These are phyloP conservation scores for Heteromurus nitidus DNA, from an alignment of 2,888 invertebrate species.

Conservation along the genomic window DNA sequence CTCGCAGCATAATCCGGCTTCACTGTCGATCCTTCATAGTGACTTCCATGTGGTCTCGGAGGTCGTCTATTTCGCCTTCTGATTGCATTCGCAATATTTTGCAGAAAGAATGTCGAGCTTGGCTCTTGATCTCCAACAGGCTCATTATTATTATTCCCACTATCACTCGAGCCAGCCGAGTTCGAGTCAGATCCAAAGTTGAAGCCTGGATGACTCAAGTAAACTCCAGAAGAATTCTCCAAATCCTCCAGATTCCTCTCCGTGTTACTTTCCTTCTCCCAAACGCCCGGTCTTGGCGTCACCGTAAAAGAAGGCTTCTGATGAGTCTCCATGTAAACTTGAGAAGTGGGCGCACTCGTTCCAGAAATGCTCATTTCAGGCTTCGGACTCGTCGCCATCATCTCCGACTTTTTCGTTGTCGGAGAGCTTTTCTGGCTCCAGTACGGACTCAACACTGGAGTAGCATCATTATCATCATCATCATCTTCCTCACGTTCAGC, in stretches of 20 bases:
- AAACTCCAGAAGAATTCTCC: background rate
- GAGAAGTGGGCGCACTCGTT: conserved; percentile 19
- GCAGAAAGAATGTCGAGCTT: conserved; percentile 16
- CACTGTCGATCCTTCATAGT: conserved; percentile 18
- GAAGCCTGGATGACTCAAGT: conserved; percentile 31
- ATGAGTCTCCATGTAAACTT: background rate
- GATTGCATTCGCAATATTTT: conserved; percentile 21
- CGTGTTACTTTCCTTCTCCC: background rate
- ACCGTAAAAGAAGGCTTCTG: conserved; percentile 7
- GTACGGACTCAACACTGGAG: conserved; percentile 25
- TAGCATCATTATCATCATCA: background rate
- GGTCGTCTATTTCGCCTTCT: conserved; percentile 12
- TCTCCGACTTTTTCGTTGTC: background rate
- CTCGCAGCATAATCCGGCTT: conserved; percentile 2
- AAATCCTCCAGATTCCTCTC: conserved; percentile 5
- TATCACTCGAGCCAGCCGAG: background rate
- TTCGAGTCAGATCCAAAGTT: background rate
- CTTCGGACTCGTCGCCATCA: background rate
- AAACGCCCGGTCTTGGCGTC: conserved; percentile 42
- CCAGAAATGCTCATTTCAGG: conserved; percentile 7
- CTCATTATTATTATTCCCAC: too few relatives aligned
- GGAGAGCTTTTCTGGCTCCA: conserved; percentile 6
- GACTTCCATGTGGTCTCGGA: background rate
- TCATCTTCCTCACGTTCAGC: background rate
- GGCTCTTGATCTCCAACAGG: conserved; percentile 16